Percentiles rank a stretch among this genome's conserved stretches.
Evolutionary conservation across 2,113 vertebrate genomes (phyloP).

Genomic region (Petaurus breviceps): DNA sequence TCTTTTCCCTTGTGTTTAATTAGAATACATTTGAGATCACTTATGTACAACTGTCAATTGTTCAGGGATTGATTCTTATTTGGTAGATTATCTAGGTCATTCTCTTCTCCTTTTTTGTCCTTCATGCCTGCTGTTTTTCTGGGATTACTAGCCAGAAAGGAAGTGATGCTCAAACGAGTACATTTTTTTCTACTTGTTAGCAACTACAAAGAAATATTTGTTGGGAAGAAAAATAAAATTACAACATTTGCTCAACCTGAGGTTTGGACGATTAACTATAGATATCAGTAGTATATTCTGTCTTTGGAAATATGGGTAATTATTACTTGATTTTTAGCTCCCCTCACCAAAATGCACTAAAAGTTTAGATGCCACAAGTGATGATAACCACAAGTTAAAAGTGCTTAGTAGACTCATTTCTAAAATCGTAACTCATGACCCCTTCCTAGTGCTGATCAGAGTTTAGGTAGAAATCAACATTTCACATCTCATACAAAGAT

Average conservation of each 20-base stretch:
- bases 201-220: not conserved
- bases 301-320: not conserved
- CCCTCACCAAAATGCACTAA: not conserved
- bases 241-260: not conserved
- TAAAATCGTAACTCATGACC: not conserved
- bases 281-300: not conserved
- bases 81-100: not conserved
- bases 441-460: not conserved
- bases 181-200: not conserved
- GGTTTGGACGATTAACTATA: too few relatives aligned
- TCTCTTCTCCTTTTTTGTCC: not conserved
- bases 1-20: not conserved
- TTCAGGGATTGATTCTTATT: not conserved
- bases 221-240: not conserved
- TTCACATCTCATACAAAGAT: not conserved
- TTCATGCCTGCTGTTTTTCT: not conserved
- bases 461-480: not conserved
- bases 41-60: not conserved
- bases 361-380: not conserved
- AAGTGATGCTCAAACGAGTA: not conserved
- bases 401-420: not conserved
- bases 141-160: not conserved
- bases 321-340: not conserved
- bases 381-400: not conserved
- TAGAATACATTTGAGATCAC: not conserved